A percentile compares a stretch with the other conserved stretches of the same genome.
These are phyloP conservation scores for Rostratula benghalensis DNA, from an alignment of 2,113 vertebrate genomes.

Conservation along the genomic window DNA sequence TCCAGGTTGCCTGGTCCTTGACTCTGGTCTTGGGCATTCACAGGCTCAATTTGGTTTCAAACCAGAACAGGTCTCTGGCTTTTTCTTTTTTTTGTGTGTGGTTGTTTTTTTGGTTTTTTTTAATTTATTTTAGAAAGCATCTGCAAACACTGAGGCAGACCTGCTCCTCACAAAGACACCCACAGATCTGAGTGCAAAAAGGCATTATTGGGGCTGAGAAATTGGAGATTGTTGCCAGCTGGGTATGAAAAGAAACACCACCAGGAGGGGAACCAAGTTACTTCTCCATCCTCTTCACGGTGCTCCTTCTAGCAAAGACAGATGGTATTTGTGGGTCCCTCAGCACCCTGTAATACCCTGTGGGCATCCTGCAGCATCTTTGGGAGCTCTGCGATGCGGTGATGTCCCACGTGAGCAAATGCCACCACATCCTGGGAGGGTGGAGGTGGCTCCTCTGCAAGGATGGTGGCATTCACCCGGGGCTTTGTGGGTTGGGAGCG, in stretches of 20 bases:
- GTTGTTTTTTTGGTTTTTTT: no score
- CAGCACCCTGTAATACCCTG: fast-evolving
- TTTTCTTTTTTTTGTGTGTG: no score
- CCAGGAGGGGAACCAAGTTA: background rate
- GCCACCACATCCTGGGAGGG: background rate
- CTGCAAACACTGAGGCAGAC: background rate
- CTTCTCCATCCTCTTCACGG: background rate
- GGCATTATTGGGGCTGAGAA: background rate
- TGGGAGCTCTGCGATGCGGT: background rate
- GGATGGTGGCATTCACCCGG: background rate
- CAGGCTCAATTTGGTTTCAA: background rate
- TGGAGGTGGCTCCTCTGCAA: background rate
- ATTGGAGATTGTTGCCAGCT: fast-evolving
- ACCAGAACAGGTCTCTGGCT: background rate
- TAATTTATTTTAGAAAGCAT: background rate
- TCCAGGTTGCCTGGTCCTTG: fast-evolving
- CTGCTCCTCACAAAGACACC: background rate
- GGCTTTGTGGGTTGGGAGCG: background rate
- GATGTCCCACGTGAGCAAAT: fast-evolving
- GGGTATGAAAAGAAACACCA: background rate
- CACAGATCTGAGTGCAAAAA: background rate
- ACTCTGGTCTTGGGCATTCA: fast-evolving
- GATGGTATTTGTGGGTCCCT: background rate
- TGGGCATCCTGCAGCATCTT: background rate
- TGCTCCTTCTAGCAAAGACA: background rate